Conservation (phyloP, 2,113 vertebrate species). For the Anguilla japonica region DNA sequence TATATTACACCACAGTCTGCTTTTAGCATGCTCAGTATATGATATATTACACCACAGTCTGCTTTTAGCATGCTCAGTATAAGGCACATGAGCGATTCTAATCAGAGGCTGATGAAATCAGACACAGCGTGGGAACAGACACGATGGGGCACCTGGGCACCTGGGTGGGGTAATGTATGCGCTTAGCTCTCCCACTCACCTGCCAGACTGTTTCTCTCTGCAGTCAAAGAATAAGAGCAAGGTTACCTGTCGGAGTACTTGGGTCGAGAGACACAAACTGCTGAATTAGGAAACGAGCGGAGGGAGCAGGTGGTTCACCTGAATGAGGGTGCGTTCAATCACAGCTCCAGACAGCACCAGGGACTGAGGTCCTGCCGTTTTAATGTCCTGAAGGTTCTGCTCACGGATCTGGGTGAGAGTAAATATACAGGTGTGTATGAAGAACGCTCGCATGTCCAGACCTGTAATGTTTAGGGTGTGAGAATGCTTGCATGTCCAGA, state of each 20-base stretch:
- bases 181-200: conserved; percentile 77
- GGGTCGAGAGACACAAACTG: neutral
- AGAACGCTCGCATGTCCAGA: no score
- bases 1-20: no score
- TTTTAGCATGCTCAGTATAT: no score
- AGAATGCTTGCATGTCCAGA: no score
- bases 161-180: conserved; percentile 47
- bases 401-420: conserved; percentile 82
- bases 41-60: no score
- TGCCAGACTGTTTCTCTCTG: conserved; percentile 78
- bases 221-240: conserved; percentile 75
- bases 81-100: no score
- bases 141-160: conserved; percentile 25
- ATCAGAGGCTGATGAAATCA: conserved; percentile 28
- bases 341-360: conserved; percentile 84
- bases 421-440: no score
- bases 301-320: conserved; percentile 74
- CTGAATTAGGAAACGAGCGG: neutral
- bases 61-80: no score
- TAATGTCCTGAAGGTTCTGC: conserved; percentile 96
- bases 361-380: conserved; percentile 93
- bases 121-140: no score
- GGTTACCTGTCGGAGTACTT: conserved; percentile 45
- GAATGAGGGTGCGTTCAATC: conserved; percentile 83
- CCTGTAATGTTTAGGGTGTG: no score